Base-by-base conservation (phyloP, 2,113 vertebrate genomes). In the Conger conger region DNA sequence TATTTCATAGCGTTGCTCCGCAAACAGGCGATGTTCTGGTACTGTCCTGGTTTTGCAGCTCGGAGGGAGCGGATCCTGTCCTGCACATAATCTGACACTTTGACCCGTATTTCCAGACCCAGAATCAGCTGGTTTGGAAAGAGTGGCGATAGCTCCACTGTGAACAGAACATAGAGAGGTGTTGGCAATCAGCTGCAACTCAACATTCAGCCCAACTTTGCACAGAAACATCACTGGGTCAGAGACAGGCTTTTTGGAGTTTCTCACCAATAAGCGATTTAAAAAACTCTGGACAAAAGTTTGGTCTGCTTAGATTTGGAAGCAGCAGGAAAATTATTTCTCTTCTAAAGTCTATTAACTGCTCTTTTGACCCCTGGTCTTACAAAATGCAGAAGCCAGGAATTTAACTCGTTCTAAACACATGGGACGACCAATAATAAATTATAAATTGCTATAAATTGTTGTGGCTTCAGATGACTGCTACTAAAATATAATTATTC, bases 1-100 rank as follows among this genome's bases (percentile, higher is more conserved):
- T 98, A 96, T 87, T 98, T 98, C 97, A 98, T 98, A n/a, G 97
- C 97, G 45, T 98, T 98, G 90, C 96, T 97, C 63, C 97, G 95
- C 81, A 98, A 87, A 89, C 97, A 98, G 86, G 97, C 96, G 1
- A 98, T 96, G 93, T 98, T 98, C 95, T 97, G 96, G 92, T 96
- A 98, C 38, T 90, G 91, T 5, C 96, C 96, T 1, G 94, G 93
- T 0, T 96, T 92, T 11, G 94, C 89, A 0, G 92, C 90, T 8
- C 97, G 94, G 5, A 98, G 93, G 0, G 97, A 96, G 53, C 88
- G 90, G 85, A 98, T 97, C 15, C 97, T 94, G 91, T 98, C 97
- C 78, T 94, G 95, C 9, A 98, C 97, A 11, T 97, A 98, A 90
- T 98, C 97, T 0, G 97, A 98, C 54, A 98, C 97, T 88, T 98